Conservation (phyloP, 2,888 invertebrate genomes). For the Diogma glabrata region DNA sequence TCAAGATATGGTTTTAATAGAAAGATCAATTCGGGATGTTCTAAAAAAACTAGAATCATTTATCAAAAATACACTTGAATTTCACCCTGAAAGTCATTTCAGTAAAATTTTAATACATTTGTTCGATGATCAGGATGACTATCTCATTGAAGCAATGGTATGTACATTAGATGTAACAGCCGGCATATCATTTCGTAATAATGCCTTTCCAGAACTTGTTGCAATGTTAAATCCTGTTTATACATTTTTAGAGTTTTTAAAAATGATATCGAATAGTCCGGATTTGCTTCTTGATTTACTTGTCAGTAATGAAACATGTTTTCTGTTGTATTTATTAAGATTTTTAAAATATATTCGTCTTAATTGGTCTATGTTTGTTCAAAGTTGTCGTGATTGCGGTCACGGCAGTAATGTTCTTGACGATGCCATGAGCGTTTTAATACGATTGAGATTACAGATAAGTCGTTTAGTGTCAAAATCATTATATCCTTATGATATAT, state of each 20-base stretch:
- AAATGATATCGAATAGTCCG: conserved; percentile 70
- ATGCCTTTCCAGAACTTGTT: conserved; percentile 66
- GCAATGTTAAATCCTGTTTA: conserved; percentile 73
- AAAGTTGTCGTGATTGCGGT: conserved; percentile 56
- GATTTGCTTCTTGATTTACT: conserved; percentile 72
- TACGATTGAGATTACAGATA: conserved; percentile 66
- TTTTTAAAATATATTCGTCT: conserved; percentile 73
- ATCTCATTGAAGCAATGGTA: conserved; percentile 83
- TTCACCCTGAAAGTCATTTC: conserved; percentile 77
- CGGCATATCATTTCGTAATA: conserved; percentile 71
- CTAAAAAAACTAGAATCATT: conserved; percentile 70
- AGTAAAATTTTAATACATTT: conserved; percentile 80
- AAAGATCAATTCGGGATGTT: conserved; percentile 73
- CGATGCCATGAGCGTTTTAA: conserved; percentile 74
- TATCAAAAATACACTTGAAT: conserved; percentile 67
- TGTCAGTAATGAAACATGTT: conserved; percentile 85
- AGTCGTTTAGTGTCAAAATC: conserved; percentile 71
- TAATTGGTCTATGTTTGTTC: conserved; percentile 73
- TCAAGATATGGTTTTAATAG: conserved; percentile 81
- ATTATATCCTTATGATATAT: conserved; percentile 82
- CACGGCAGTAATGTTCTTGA: conserved; percentile 48
- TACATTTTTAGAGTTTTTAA: conserved; percentile 78
- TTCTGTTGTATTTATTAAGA: conserved; percentile 69
- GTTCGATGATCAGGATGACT: conserved; percentile 85
- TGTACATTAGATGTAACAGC: conserved; percentile 80